Evolutionary conservation across 2,113 vertebrate species (phyloP).

Genomic region (Saguinus imperator): DNA sequence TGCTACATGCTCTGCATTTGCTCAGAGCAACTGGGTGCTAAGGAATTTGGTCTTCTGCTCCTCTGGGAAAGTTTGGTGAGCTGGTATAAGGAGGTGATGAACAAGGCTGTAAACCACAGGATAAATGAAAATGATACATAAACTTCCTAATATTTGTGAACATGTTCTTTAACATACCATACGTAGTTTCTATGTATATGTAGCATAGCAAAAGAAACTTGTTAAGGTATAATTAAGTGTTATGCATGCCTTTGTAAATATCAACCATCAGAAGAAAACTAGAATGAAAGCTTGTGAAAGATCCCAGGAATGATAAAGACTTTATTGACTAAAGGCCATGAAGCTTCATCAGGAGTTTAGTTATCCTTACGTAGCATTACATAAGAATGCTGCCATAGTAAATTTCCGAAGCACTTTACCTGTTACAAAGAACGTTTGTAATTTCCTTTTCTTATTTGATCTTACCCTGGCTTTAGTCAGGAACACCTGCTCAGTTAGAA

Average conservation of each 20-base stretch:
- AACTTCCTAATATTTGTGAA: not conserved
- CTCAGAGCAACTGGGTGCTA: not conserved
- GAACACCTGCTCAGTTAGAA: not conserved
- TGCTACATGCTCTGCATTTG: not conserved
- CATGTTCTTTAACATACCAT: not conserved
- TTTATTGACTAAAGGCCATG: not conserved
- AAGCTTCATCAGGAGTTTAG: not conserved
- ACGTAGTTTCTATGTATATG: not conserved
- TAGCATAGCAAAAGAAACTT: slow-evolving; percentile 14
- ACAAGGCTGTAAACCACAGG: slow-evolving; percentile 29
- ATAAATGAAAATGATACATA: slow-evolving; percentile 37
- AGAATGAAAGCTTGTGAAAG: not conserved
- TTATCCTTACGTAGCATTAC: not conserved
- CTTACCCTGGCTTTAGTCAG: not conserved
- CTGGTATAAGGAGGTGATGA: slow-evolving; percentile 40
- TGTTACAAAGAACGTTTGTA: not conserved
- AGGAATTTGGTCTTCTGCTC: slow-evolving; percentile 7
- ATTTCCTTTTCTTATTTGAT: slow-evolving; percentile 5
- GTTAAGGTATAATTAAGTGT: not conserved
- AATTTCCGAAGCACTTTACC: not conserved
- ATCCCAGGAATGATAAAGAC: not conserved
- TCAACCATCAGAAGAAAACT: not conserved
- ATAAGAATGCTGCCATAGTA: not conserved
- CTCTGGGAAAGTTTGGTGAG: not conserved
- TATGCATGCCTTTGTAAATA: slow-evolving; percentile 14